These are phyloP conservation scores for Agrochola lychnidis DNA, from an alignment of 2,888 invertebrate genomes.

Conservation along the genomic window DNA sequence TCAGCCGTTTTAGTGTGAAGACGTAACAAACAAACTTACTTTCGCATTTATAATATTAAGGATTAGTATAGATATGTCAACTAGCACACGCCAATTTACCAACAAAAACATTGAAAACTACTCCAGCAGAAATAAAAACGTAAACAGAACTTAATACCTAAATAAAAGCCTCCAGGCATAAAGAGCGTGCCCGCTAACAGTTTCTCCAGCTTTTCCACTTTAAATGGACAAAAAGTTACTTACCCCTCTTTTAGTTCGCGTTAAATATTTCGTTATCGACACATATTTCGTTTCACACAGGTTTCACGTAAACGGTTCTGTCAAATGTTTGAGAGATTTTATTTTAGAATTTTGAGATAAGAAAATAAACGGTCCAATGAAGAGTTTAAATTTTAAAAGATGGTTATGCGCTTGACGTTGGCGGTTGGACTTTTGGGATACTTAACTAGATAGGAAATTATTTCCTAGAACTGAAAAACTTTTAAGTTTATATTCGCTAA, in stretches of 20 bases:
- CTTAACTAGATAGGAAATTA: too few relatives aligned
- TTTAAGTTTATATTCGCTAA: not conserved
- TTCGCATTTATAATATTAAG: too few relatives aligned
- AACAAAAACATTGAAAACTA: too few relatives aligned
- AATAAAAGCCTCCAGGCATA: too few relatives aligned
- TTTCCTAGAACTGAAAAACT: not conserved
- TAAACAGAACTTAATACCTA: too few relatives aligned
- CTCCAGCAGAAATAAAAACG: too few relatives aligned
- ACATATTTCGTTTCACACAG: slow-evolving; percentile 17
- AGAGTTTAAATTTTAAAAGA: not conserved
- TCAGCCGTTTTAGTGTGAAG: too few relatives aligned
- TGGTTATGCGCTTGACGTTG: not conserved
- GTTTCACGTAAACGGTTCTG: slow-evolving; percentile 42
- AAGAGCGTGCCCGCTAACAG: too few relatives aligned
- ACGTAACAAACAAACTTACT: too few relatives aligned
- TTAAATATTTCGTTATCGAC: slow-evolving; percentile 14
- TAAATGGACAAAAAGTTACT: not conserved
- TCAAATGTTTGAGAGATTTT: slow-evolving; percentile 20
- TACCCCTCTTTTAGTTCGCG: not conserved
- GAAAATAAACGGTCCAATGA: slow-evolving; percentile 6
- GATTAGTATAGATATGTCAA: too few relatives aligned
- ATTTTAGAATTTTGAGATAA: slow-evolving; percentile 27
- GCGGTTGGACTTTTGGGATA: not conserved
- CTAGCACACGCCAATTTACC: too few relatives aligned
- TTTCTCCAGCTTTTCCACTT: not conserved